Evolutionary conservation across 2,797 vertebrate species (phyloP).

Genomic region (Petrocephalus sullivani): DNA sequence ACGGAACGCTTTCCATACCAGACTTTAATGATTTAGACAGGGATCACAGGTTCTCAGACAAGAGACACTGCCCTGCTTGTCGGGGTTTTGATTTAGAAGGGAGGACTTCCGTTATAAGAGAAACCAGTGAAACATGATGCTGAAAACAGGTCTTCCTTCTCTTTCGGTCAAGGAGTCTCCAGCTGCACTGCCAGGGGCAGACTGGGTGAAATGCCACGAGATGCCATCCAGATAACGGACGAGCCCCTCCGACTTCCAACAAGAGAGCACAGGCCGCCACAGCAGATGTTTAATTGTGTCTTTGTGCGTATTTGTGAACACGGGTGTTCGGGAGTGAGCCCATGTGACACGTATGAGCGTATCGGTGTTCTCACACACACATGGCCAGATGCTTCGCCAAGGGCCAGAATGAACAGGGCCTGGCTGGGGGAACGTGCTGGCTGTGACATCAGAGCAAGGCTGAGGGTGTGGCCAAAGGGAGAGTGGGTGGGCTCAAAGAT

Average conservation of each 20-base stretch:
- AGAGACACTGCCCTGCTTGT: background rate
- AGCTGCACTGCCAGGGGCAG: background rate
- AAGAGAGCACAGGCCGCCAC: background rate
- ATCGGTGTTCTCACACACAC: background rate
- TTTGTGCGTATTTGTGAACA: background rate
- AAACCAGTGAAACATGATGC: background rate
- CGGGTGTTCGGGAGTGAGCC: background rate
- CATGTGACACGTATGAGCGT: background rate
- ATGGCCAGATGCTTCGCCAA: background rate
- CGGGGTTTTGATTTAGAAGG: background rate
- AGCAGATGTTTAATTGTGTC: background rate
- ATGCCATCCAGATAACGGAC: background rate
- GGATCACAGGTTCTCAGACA: background rate
- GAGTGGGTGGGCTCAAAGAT: background rate
- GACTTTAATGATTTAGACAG: background rate
- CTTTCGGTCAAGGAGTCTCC: background rate
- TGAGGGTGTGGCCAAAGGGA: background rate
- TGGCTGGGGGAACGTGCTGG: background rate
- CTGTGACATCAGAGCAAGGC: background rate
- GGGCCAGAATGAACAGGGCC: background rate
- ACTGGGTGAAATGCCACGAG: background rate
- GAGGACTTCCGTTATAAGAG: background rate
- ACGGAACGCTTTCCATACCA: background rate
- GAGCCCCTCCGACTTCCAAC: background rate
- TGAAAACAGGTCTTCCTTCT: background rate